Percentiles rank a stretch among this genome's conserved stretches.
phyloP scores from a whole-genome alignment of 1,140 invertebrate species.

The Idris sp. region DNA sequence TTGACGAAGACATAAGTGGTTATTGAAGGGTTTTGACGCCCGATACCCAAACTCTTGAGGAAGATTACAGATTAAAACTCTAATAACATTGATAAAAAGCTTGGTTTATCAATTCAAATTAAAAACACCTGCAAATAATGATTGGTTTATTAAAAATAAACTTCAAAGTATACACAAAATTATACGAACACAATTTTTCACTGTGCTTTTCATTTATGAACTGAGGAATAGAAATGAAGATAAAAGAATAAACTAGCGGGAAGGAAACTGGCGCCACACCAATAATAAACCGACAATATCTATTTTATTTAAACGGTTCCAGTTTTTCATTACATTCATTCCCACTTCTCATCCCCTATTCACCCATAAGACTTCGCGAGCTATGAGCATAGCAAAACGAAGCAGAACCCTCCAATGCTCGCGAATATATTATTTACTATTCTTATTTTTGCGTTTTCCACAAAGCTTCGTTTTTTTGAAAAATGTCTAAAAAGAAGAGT shows the following conservation, averaged over 20 bases:
- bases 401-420: constrained; percentile 66
- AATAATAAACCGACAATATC: constrained; percentile 76
- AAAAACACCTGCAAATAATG: no score
- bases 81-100: no score
- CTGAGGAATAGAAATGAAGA: constrained; percentile 43
- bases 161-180: no score
- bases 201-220: constrained; percentile 56
- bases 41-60: background rate
- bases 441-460: constrained; percentile 70
- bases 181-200: constrained; percentile 47
- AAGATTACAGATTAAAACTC: no score
- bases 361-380: constrained; percentile 59
- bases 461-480: constrained; percentile 39
- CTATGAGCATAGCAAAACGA: constrained; percentile 44
- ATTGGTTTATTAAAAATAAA: no score
- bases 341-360: constrained; percentile 66
- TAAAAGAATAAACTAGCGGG: constrained; percentile 19
- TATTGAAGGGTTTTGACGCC: constrained; percentile 32
- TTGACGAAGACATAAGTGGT: constrained; percentile 36
- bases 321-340: constrained; percentile 78
- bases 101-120: no score
- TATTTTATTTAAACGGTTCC: constrained; percentile 78
- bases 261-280: constrained; percentile 58
- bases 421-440: constrained; percentile 76
- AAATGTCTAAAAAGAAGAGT: constrained; percentile 59